Percentiles rank a stretch among this genome's conserved stretches.
These are phyloP conservation scores for Rhipidura dahli DNA, from an alignment of 2,113 vertebrate genomes.

Conservation along the genomic window DNA sequence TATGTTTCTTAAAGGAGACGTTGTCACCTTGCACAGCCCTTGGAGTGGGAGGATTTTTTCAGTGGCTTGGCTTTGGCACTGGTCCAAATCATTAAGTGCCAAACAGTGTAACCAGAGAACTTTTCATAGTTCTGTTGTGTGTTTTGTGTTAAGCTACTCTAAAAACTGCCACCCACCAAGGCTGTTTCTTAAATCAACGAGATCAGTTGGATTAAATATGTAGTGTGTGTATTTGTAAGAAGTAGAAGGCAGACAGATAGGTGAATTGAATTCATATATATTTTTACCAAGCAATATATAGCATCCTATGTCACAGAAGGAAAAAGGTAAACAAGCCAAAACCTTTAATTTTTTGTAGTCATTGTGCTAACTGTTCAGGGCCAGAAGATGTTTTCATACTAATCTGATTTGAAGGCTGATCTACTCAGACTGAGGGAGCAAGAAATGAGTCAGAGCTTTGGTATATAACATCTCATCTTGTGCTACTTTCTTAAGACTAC, in stretches of 20 bases:
- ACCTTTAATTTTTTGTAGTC: background rate
- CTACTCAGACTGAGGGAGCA: background rate
- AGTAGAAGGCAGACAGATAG: background rate
- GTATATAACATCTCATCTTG: background rate
- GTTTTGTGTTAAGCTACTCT: slow-evolving; percentile 55
- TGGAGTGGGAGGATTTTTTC: slow-evolving; percentile 30
- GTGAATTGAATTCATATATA: background rate
- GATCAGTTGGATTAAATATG: slow-evolving; percentile 1
- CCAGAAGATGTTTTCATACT: background rate
- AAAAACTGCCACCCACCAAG: slow-evolving; percentile 30
- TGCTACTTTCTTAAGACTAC: background rate
- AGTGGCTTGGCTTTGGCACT: slow-evolving; percentile 46
- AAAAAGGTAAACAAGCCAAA: background rate
- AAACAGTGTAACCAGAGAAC: slow-evolving; percentile 20
- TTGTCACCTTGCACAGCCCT: slow-evolving; percentile 56
- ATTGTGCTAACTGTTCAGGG: background rate
- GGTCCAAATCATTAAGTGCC: slow-evolving; percentile 46
- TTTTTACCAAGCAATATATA: background rate
- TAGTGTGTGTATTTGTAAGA: background rate
- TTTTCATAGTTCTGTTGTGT: slow-evolving; percentile 18
- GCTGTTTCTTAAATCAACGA: slow-evolving; percentile 40
- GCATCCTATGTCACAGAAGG: background rate
- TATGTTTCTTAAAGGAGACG: slow-evolving; percentile 24
- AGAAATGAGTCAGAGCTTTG: background rate
- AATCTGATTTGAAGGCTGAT: background rate